phyloP scores from a whole-genome alignment of 2,797 vertebrate genomes.

The Philypnodon macrostomus region DNA sequence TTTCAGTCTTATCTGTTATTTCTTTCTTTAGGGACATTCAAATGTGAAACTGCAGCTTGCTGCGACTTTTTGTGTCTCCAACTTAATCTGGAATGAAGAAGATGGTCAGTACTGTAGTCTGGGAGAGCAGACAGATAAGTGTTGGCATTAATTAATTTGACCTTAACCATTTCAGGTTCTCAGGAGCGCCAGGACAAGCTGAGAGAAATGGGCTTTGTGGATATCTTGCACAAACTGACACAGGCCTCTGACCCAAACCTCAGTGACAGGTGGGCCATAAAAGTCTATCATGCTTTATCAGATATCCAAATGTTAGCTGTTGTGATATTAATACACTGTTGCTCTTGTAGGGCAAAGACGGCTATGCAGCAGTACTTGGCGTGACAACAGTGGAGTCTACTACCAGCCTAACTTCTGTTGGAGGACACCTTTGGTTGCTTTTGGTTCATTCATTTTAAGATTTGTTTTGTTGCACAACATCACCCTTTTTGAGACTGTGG shows the following conservation, averaged over 20 bases:
- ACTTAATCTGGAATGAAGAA: constrained; percentile 98
- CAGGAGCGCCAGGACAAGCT: constrained; percentile 97
- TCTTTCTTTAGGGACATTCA: constrained; percentile 86
- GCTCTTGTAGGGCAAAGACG: constrained; percentile 87
- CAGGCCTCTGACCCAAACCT: constrained; percentile 92
- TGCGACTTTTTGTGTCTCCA: constrained; percentile 96
- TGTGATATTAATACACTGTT: constrained; percentile 10
- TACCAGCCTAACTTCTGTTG: constrained; percentile 50
- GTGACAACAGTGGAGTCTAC: constrained; percentile 78
- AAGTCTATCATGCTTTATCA: background rate
- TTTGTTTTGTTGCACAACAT: constrained; percentile 87
- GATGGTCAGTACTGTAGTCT: constrained; percentile 82
- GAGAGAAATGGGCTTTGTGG: constrained; percentile 95
- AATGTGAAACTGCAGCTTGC: constrained; percentile 96
- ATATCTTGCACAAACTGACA: constrained; percentile 94
- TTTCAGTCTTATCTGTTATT: constrained; percentile 1
- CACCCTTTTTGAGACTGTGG: constrained; percentile 85
- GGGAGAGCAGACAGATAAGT: too few species aligned
- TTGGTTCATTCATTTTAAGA: constrained; percentile 38
- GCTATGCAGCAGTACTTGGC: constrained; percentile 98
- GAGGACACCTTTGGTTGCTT: constrained; percentile 66
- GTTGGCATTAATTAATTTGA: background rate
- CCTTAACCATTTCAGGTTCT: constrained; percentile 77
- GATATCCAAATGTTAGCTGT: too few species aligned
- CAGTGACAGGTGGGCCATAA: constrained; percentile 86